Evolutionary conservation across 2,797 vertebrate species (phyloP).

Genomic region (Distichodus sexfasciatus): DNA sequence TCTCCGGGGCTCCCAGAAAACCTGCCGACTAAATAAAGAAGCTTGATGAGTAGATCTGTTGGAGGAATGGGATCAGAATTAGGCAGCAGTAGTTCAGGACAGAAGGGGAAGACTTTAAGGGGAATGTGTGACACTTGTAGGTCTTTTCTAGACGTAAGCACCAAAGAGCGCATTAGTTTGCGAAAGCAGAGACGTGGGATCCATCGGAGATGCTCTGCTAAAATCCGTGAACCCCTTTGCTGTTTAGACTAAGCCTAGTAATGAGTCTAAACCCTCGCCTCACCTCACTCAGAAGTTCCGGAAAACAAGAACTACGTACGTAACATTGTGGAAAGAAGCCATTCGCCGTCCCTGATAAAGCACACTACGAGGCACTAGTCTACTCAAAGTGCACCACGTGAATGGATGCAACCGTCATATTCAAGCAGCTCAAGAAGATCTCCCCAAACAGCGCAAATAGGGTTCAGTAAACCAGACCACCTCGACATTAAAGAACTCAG

Average conservation of each 20-base stretch:
- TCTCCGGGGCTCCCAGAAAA: constrained; percentile 27
- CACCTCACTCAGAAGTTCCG: neutral
- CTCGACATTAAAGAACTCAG: constrained; percentile 30
- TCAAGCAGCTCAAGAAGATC: constrained; percentile 37
- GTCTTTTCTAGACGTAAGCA: constrained; percentile 63
- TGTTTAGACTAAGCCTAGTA: neutral
- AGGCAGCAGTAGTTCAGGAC: constrained; percentile 55
- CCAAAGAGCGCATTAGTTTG: constrained; percentile 38
- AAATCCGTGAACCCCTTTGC: neutral
- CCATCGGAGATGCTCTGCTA: too few species aligned
- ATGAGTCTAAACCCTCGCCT: neutral
- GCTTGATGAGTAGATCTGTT: neutral
- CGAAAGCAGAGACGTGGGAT: too few species aligned
- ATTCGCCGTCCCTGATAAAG: constrained; percentile 18
- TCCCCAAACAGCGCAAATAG: neutral
- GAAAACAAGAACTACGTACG: neutral
- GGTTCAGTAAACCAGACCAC: neutral
- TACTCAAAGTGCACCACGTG: constrained; percentile 22
- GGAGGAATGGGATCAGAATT: neutral
- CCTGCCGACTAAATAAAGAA: constrained; percentile 13
- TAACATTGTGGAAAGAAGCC: constrained; percentile 3
- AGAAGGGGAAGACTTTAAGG: constrained; percentile 72
- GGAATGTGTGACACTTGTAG: constrained; percentile 67
- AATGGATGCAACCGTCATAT: neutral
- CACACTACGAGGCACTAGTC: constrained; percentile 5